phyloP scores from a whole-genome alignment of 2,113 vertebrate genomes.

The Percina caprodes region DNA sequence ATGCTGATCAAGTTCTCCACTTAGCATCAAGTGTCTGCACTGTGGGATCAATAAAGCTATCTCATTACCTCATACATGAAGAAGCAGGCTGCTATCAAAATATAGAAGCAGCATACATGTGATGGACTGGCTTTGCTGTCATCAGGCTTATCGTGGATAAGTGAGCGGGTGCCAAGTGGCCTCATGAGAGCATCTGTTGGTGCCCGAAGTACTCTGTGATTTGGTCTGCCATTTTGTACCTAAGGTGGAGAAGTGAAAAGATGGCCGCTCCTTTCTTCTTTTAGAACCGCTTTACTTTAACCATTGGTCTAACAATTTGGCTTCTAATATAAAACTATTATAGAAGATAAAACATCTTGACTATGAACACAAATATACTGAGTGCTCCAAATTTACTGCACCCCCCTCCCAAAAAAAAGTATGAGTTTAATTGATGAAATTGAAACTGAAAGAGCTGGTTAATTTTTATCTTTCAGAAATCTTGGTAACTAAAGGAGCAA shows the following conservation, averaged over 20 bases:
- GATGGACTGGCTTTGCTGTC: constrained; percentile 22
- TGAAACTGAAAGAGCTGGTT: constrained; percentile 6
- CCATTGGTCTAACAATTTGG: background rate
- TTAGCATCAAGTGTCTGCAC: constrained; percentile 63
- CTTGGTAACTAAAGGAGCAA: background rate
- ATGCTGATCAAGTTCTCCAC: constrained; percentile 53
- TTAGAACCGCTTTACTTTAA: background rate
- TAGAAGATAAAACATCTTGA: no score
- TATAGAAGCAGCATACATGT: background rate
- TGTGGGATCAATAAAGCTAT: constrained; percentile 46
- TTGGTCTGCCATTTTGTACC: constrained; percentile 70
- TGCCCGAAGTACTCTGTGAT: constrained; percentile 62
- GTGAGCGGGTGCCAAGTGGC: constrained; percentile 45
- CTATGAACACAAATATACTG: background rate
- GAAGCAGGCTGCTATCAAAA: background rate
- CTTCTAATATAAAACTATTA: no score
- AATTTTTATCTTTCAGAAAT: constrained; percentile 26
- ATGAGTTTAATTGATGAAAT: constrained; percentile 9
- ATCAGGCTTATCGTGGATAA: constrained; percentile 39
- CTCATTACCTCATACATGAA: constrained; percentile 36
- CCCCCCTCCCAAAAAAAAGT: background rate
- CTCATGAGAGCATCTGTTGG: constrained; percentile 61
- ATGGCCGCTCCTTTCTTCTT: constrained; percentile 47
- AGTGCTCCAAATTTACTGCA: constrained; percentile 31
- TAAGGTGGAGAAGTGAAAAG: constrained; percentile 40